Evolutionary conservation across 2,113 vertebrate species (phyloP).

Genomic region (Caranx ignobilis): DNA sequence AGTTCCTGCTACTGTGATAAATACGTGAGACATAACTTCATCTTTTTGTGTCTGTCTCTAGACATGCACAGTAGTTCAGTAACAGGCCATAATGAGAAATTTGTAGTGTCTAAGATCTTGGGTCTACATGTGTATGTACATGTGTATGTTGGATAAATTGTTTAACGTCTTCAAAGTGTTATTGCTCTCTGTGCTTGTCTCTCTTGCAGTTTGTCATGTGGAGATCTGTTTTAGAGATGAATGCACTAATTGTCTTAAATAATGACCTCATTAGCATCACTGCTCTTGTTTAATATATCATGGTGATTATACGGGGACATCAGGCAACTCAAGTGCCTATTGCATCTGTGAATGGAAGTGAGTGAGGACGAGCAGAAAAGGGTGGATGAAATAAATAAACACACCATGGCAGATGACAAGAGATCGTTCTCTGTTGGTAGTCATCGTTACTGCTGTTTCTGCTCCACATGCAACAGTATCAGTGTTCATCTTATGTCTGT

Average conservation of each 20-base stretch:
- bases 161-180: slow-evolving; percentile 14
- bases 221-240: slow-evolving; percentile 32
- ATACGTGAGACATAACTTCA: background rate
- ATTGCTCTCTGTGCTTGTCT: slow-evolving; percentile 20
- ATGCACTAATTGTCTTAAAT: slow-evolving; percentile 37
- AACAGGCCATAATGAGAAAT: background rate
- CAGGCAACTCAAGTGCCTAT: slow-evolving; percentile 28
- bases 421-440: background rate
- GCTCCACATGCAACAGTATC: background rate
- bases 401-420: background rate
- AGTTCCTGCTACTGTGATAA: background rate
- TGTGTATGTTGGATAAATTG: slow-evolving; percentile 17
- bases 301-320: slow-evolving; percentile 14
- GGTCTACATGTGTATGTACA: background rate
- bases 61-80: background rate
- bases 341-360: slow-evolving; percentile 49
- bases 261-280: slow-evolving; percentile 29
- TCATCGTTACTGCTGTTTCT: slow-evolving; percentile 5
- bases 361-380: background rate
- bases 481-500: background rate
- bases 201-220: slow-evolving; percentile 3
- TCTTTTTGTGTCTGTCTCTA: background rate
- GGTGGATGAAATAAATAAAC: slow-evolving; percentile 18
- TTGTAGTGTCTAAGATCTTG: slow-evolving; percentile 15
- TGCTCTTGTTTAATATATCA: slow-evolving; percentile 24